These are phyloP conservation scores for Crepidodera aurea DNA, from an alignment of 2,888 invertebrate genomes.

Conservation along the genomic window DNA sequence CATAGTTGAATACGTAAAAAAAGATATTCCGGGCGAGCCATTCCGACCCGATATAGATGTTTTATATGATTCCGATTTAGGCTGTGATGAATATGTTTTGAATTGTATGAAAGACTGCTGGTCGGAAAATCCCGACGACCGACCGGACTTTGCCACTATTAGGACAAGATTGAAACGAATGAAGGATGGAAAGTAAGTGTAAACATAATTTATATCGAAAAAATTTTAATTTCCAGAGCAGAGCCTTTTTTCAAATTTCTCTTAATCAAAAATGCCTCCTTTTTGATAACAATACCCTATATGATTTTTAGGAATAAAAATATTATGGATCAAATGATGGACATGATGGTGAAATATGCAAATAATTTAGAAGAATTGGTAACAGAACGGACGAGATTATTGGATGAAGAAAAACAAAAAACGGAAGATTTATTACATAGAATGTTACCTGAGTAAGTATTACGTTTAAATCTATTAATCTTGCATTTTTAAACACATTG, in stretches of 20 bases:
- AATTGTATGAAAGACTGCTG: slow-evolving; percentile 89
- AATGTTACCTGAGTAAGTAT: slow-evolving; percentile 87
- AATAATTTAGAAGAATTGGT: slow-evolving; percentile 95
- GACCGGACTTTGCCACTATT: slow-evolving; percentile 87
- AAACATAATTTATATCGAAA: too few species aligned
- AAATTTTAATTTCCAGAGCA: too few species aligned
- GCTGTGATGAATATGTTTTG: slow-evolving; percentile 83
- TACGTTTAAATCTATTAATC: neutral
- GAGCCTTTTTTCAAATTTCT: too few species aligned
- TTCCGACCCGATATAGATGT: slow-evolving; percentile 82
- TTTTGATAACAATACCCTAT: too few species aligned
- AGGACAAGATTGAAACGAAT: slow-evolving; percentile 84
- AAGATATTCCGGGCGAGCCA: slow-evolving; percentile 71
- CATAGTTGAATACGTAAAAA: slow-evolving; percentile 84
- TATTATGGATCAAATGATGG: slow-evolving; percentile 98
- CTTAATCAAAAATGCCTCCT: too few species aligned
- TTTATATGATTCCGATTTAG: slow-evolving; percentile 74
- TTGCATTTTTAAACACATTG: too few species aligned
- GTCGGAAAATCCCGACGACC: slow-evolving; percentile 81
- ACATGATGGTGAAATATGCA: slow-evolving; percentile 97
- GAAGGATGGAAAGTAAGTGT: slow-evolving; percentile 83
- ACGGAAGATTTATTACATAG: slow-evolving; percentile 91
- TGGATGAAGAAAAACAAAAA: slow-evolving; percentile 92
- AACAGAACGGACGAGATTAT: slow-evolving; percentile 85
- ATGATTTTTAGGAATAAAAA: slow-evolving; percentile 79